Evolutionary conservation across 2,113 vertebrate genomes (phyloP), one percentile per base, ranked within the genome.

Genomic region (Petrocephalus microphthalmus): DNA sequence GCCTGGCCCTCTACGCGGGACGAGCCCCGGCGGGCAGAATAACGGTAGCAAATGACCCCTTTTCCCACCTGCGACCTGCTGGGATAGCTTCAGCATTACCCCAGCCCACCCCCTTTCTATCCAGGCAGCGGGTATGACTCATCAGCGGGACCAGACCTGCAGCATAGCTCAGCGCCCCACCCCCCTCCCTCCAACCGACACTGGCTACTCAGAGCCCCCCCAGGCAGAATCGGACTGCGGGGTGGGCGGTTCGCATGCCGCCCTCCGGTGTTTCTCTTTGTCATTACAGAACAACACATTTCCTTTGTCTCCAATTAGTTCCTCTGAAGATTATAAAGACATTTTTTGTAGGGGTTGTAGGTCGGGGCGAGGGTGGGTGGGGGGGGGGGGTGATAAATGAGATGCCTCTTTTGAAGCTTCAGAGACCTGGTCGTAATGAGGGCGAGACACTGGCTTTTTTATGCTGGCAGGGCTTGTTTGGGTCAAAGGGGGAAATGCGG

Each of bases 221-320:
- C 87, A 91, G 91, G 90, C 89, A 64, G 86, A 64, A 52, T 78
- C 87, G 84, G 87, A 89, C 81, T 90, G 84, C 89, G 86, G 88
- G 84, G 89, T 90, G 90, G 90, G 91, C 89, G 89, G 89, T 89
- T 90, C 85, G 45, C 87, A 83, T 90, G 92, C 92, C 93, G 92
- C 90, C 82, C 82, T 88, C 60, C 11, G 52, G 85, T 52, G 87
- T 47, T 88, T 91, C 93, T 92, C 94, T 93, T 93, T 95, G 93
- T 94, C 94, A 95, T 95, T 94, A 95, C 89, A 54, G 71, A 93
- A 93, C 93, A 90, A 84, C 29, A 89, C 88, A 89, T 89, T 93
- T 94, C 92, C 91, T 95, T 95, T 93, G 94, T 95, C 94, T 95
- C 92, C 94, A 95, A 96, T 95, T 95, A 95, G 94, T 92, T 93